A percentile compares a stretch with the other conserved stretches of the same genome.
Conservation (phyloP, 2,113 vertebrate genomes). For the Strix uralensis region DNA sequence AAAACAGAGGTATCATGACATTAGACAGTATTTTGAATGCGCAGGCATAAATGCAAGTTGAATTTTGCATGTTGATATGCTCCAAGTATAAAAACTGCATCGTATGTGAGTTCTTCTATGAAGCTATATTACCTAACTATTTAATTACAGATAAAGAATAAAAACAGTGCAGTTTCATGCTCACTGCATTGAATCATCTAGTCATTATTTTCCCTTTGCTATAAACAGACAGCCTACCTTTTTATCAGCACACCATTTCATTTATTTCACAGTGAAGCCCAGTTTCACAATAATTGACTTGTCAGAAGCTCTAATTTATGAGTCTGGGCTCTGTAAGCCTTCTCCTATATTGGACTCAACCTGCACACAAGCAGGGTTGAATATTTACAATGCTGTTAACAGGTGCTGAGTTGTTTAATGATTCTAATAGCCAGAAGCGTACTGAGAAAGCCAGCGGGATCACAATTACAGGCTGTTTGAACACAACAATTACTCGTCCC, state of each 20-base stretch:
- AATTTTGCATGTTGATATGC: slow-evolving; percentile 54
- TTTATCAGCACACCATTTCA: slow-evolving; percentile 84
- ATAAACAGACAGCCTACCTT: slow-evolving; percentile 82
- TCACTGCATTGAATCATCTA: slow-evolving; percentile 79
- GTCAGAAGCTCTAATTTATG: slow-evolving; percentile 90
- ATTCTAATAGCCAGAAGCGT: slow-evolving; percentile 91
- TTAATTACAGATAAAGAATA: slow-evolving; percentile 80
- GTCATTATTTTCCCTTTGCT: slow-evolving; percentile 77
- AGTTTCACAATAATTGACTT: slow-evolving; percentile 88
- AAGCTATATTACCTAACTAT: slow-evolving; percentile 67
- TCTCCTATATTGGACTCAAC: slow-evolving; percentile 84
- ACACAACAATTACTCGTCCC: slow-evolving; percentile 85
- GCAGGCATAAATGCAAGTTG: slow-evolving; percentile 31
- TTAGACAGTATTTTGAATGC: slow-evolving; percentile 33
- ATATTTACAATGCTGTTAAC: slow-evolving; percentile 99
- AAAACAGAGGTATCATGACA: background rate
- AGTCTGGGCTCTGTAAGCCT: slow-evolving; percentile 83
- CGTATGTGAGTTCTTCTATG: slow-evolving; percentile 39
- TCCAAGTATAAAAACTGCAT: slow-evolving; percentile 49
- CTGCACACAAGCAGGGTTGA: slow-evolving; percentile 87
- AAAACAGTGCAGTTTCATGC: slow-evolving; percentile 77
- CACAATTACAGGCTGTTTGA: slow-evolving; percentile 89
- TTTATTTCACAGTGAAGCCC: slow-evolving; percentile 85
- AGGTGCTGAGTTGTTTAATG: slow-evolving; percentile 97
- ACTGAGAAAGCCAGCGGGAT: slow-evolving; percentile 87